phyloP scores from a whole-genome alignment of 2,797 vertebrate species.

The Sebastiscus tertius region DNA sequence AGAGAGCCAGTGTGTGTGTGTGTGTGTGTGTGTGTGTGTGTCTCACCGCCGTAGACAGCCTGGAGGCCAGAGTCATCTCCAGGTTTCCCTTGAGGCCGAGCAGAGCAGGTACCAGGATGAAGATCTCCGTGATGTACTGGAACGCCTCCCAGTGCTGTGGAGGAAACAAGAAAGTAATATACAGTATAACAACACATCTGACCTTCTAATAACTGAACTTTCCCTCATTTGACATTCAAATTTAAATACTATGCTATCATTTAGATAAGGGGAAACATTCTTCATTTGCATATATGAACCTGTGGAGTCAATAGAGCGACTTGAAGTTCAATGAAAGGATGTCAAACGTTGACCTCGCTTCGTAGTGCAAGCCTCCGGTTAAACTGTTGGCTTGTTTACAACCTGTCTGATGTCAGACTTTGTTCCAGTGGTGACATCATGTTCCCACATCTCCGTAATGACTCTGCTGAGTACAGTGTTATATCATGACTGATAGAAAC shows the following conservation, averaged over 20 bases:
- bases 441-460: not conserved
- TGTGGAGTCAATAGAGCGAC: not conserved
- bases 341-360: not conserved
- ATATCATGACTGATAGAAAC: not conserved
- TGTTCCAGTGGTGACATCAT: not conserved
- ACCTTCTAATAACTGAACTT: not conserved
- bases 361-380: too few species aligned
- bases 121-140: constrained; percentile 94
- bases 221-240: not conserved
- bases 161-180: not conserved
- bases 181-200: too few species aligned
- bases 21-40: not conserved
- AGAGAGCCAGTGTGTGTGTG: not conserved
- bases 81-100: constrained; percentile 98
- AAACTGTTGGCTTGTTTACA: not conserved
- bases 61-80: constrained; percentile 97
- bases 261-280: not conserved
- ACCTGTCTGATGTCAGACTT: not conserved
- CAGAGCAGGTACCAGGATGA: constrained; percentile 96
- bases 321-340: not conserved
- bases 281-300: not conserved
- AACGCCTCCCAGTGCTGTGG: constrained; percentile 97
- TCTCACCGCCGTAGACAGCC: constrained; percentile 95
- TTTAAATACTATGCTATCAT: not conserved
- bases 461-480: not conserved